Conservation (phyloP, 2,797 vertebrate genomes). For the Sebastes variabilis region DNA sequence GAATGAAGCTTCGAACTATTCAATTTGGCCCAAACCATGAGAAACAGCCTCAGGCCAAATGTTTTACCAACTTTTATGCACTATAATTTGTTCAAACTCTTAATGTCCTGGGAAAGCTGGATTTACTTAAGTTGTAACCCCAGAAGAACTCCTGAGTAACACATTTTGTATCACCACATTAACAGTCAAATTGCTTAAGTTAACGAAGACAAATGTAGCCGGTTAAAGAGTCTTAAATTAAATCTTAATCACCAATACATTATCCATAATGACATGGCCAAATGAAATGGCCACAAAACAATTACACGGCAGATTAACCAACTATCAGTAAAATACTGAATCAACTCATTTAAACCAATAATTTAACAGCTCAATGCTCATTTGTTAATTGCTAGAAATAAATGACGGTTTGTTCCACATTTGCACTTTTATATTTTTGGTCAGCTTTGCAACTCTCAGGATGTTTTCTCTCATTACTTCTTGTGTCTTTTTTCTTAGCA, state of each 20-base stretch:
- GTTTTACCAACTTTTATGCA: not conserved
- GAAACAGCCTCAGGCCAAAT: not conserved
- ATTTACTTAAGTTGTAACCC: not conserved
- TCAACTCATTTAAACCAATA: not conserved
- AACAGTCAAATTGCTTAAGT: not conserved
- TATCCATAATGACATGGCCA: not conserved
- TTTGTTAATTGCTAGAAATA: not conserved
- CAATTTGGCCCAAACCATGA: no score
- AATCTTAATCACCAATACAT: conserved; percentile 28
- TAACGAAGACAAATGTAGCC: conserved; percentile 12
- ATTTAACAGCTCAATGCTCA: conserved; percentile 7
- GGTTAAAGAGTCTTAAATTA: conserved; percentile 5
- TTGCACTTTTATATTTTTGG: conserved; percentile 1
- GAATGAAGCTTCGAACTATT: no score
- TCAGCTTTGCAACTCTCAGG: not conserved
- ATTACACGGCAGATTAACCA: conserved; percentile 48
- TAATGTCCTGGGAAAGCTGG: not conserved
- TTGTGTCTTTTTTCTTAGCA: not conserved
- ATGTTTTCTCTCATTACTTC: not conserved
- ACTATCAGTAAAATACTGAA: conserved; percentile 20
- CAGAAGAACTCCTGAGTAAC: not conserved
- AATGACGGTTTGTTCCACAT: not conserved
- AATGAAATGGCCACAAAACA: conserved; percentile 15
- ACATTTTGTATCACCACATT: not conserved
- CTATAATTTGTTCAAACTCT: not conserved